Evolutionary conservation across 1,140 invertebrate genomes (phyloP), one percentile per base, ranked within the genome.

Genomic region (fruit fly (Drosophila melanogaster)): DNA sequence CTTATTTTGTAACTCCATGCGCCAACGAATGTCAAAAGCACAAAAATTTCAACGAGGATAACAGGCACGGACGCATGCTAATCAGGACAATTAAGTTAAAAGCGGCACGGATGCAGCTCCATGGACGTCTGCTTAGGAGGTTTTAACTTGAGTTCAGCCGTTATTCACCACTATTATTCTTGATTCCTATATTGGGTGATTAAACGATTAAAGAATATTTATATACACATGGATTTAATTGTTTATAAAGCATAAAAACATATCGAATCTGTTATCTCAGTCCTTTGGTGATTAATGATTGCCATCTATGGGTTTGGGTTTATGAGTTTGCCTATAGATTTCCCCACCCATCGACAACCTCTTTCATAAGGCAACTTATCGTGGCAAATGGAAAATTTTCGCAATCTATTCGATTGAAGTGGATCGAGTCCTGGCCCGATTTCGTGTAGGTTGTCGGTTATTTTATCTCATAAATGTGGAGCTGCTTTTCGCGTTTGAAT

Each of bases 81-180:
- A 75, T 75, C 51, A 64, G 70, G 51, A 74, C 58, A 74, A 74
- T 74, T 74, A 64, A 75, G 58, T 74, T 75, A 74, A 75, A 51
- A 62, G 49, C 40, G 49, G 41, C 30, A 49, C 24, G 66, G 24
- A 65, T 65, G 41, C 43, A 30, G 37, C 17, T 33, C 24, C 22
- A n/a, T 22, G 17, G 5, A 8, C 11, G 19, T 15, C 53, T 1
- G 15, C 3, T 41, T 4, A 7, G 30, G 8, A 12, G 11, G n/a
- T 12, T 35, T 17, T 0, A 35, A 12, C 49, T 17, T 14, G 12
- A 19, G 37, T 40, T 55, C 7, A 24, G 37, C 14, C 1, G 3
- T 10, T 3, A 26, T 41, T 24, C 8, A 47, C 14, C 11, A 17
- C 1, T 33, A 50, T 33, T 7, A 15, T 15, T 12, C 24, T 7